These are phyloP conservation scores for Danionella dracula DNA, from an alignment of 2,797 vertebrate genomes.

Conservation along the genomic window DNA sequence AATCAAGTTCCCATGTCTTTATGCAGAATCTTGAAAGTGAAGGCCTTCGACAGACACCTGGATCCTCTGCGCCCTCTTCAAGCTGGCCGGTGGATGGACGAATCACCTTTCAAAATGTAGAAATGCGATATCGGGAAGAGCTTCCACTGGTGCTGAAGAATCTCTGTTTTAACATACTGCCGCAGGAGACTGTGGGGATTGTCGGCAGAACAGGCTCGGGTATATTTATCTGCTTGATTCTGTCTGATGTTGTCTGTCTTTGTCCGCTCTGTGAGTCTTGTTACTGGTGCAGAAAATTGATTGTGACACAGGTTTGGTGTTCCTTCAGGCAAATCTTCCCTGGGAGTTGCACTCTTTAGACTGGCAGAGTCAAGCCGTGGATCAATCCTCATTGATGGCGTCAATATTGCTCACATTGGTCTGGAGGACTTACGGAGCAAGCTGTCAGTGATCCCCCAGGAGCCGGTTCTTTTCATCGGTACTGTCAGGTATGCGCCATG, in stretches of 20 bases:
- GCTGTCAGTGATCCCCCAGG: conserved; percentile 81
- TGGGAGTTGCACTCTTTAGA: conserved; percentile 76
- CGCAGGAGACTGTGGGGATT: conserved; percentile 78
- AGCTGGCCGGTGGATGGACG: conserved; percentile 74
- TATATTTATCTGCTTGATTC: conserved; percentile 35
- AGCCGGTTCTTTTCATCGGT: conserved; percentile 81
- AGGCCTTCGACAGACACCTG: conserved; percentile 51
- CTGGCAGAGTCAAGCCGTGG: conserved; percentile 73
- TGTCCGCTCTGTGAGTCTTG: not conserved
- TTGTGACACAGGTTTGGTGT: conserved; percentile 14
- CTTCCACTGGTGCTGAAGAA: conserved; percentile 73
- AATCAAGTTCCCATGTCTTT: conserved; percentile 26
- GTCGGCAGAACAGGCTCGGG: conserved; percentile 82
- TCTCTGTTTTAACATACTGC: conserved; percentile 68
- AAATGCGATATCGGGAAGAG: conserved; percentile 74
- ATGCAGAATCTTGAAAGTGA: conserved; percentile 73
- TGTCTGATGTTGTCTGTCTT: conserved; percentile 4
- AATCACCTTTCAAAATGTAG: conserved; percentile 74
- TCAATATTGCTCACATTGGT: conserved; percentile 72
- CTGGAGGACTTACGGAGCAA: conserved; percentile 76
- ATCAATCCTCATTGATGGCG: conserved; percentile 73
- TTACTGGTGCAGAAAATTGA: not conserved
- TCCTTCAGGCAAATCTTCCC: conserved; percentile 77
- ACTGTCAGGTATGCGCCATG: conserved; percentile 70
- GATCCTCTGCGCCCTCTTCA: conserved; percentile 48